Evolutionary conservation across 2,113 vertebrate genomes (phyloP).

Genomic region (Sinocyclocheilus grahami): DNA sequence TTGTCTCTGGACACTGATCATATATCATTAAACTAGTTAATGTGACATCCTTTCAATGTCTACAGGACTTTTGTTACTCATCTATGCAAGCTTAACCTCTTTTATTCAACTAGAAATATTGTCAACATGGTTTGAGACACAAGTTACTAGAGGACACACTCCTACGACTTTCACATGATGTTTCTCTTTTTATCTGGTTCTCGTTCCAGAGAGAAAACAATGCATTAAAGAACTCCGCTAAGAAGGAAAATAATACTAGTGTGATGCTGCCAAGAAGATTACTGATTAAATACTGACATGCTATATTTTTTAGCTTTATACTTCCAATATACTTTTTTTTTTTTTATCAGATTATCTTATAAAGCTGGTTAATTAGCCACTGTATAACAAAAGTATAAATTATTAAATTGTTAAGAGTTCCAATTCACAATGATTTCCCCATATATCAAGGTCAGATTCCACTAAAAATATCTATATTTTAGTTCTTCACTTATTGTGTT

Average conservation of each 20-base stretch:
- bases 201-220: not conserved
- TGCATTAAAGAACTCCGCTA: not conserved
- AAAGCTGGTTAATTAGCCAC: not conserved
- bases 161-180: not conserved
- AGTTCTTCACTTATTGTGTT: no score
- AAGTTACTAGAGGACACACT: conserved; percentile 4
- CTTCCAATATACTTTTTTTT: not conserved
- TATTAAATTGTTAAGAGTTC: not conserved
- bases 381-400: no score
- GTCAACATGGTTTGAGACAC: not conserved
- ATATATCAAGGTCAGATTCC: no score
- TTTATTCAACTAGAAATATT: not conserved
- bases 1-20: not conserved
- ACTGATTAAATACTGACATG: not conserved
- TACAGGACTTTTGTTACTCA: not conserved
- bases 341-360: not conserved
- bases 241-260: not conserved
- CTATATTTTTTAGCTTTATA: not conserved
- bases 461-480: no score
- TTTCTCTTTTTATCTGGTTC: not conserved
- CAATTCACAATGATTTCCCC: not conserved
- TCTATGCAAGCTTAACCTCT: not conserved
- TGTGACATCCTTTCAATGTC: not conserved
- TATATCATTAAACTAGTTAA: not conserved
- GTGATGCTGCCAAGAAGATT: not conserved